Evolutionary conservation across 2,113 vertebrate genomes (phyloP).

Genomic region (Recurvirostra avosetta): DNA sequence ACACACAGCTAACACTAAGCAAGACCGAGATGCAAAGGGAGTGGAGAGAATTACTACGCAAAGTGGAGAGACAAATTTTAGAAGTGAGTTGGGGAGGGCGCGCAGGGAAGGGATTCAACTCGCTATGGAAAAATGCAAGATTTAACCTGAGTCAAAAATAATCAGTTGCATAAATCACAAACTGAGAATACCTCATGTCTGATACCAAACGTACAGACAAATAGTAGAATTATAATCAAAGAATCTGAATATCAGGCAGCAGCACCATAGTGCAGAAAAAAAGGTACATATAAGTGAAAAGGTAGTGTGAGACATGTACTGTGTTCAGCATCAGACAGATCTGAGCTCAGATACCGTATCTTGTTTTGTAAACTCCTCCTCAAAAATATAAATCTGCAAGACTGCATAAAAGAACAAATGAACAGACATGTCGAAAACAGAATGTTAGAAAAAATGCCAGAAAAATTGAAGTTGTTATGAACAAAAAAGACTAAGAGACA

Average conservation of each 20-base stretch:
- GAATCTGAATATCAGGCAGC: not conserved
- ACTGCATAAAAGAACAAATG: not conserved
- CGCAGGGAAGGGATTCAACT: no score
- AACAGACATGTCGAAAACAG: not conserved
- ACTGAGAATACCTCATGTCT: not conserved
- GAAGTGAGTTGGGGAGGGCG: no score
- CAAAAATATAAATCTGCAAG: not conserved
- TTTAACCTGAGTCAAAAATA: not conserved
- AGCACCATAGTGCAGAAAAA: not conserved
- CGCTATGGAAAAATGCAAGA: not conserved
- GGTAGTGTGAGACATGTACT: accelerated
- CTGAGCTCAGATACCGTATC: not conserved
- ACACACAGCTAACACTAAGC: not conserved
- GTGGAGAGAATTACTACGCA: not conserved
- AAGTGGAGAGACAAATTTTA: not conserved
- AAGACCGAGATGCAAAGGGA: not conserved
- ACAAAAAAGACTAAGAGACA: not conserved
- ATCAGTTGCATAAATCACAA: not conserved
- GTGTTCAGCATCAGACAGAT: not conserved
- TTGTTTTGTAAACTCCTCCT: not conserved
- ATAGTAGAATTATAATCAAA: accelerated
- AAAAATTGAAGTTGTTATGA: not conserved
- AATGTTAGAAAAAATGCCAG: not conserved
- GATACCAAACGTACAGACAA: not conserved
- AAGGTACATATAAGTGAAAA: not conserved